Conservation (phyloP, 2,113 vertebrate genomes). For the Elachura formosa region DNA sequence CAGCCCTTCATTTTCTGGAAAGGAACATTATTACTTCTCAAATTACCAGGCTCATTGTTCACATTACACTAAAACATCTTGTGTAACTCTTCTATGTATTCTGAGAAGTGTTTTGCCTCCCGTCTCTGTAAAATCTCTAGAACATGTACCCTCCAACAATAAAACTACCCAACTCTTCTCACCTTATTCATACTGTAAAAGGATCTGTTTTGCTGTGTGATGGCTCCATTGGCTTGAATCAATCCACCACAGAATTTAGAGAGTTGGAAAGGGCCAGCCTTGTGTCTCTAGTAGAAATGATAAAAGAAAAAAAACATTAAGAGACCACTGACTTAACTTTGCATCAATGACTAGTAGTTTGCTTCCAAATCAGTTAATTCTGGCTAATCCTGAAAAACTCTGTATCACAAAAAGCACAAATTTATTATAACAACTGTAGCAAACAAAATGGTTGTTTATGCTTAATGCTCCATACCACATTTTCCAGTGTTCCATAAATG, state of each 20-base stretch:
- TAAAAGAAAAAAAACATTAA: not conserved
- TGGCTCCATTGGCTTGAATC: constrained; percentile 27
- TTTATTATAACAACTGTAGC: not conserved
- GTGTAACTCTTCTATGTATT: not conserved
- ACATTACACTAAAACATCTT: no score
- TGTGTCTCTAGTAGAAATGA: constrained; percentile 27
- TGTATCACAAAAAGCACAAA: not conserved
- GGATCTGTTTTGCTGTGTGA: constrained; percentile 17
- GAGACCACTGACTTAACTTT: not conserved
- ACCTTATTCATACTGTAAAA: constrained; percentile 64
- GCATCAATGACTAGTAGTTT: not conserved
- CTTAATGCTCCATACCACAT: not conserved
- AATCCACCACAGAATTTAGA: constrained; percentile 1
- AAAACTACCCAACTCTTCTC: constrained; percentile 12
- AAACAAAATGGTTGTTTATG: not conserved
- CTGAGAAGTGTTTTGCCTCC: not conserved
- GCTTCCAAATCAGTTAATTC: not conserved
- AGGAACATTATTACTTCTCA: not conserved
- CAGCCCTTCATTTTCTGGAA: not conserved
- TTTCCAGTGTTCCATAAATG: not conserved
- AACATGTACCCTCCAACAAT: not conserved
- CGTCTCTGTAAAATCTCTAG: not conserved
- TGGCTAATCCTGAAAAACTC: not conserved
- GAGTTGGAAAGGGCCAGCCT: not conserved
- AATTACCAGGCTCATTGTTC: not conserved